Percentiles rank a stretch among this genome's conserved stretches.
Evolutionary conservation across 2,797 vertebrate species (phyloP).

Genomic region (Phrynocephalus vlangalii): DNA sequence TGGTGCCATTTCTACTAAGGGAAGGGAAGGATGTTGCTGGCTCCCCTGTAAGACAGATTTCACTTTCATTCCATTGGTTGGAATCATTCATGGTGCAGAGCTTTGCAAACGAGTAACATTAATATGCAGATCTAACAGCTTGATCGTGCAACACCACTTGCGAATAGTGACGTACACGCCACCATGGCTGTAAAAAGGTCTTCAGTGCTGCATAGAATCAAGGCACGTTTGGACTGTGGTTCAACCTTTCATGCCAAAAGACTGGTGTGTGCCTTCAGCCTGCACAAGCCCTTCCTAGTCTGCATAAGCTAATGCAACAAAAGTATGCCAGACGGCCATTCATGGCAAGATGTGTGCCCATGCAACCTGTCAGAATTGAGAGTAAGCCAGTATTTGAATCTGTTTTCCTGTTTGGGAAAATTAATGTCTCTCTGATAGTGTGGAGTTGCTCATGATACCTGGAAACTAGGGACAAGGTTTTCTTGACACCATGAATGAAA

Average conservation of each 20-base stretch:
- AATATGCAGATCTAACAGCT: neutral
- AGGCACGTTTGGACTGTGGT: neutral
- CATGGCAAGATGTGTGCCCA: neutral
- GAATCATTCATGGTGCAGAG: neutral
- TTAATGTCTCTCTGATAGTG: neutral
- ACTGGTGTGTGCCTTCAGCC: neutral
- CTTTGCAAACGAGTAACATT: neutral
- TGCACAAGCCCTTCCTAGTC: neutral
- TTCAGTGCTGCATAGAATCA: neutral
- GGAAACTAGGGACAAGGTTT: no score
- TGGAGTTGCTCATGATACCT: neutral
- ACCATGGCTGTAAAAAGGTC: neutral
- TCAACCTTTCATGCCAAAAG: neutral
- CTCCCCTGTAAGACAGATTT: neutral
- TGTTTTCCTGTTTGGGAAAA: neutral
- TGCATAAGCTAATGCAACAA: neutral
- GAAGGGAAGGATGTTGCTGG: neutral
- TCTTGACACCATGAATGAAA: no score
- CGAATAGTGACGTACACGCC: neutral
- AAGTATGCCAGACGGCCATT: neutral
- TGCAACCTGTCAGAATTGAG: neutral
- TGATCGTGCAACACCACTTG: neutral
- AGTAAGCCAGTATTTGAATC: neutral
- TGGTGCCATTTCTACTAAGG: neutral
- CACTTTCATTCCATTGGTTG: neutral